A percentile compares a stretch with the other conserved stretches of the same genome.
These are phyloP conservation scores for Mylabris phalerata DNA, from an alignment of 1,140 invertebrate species.

Conservation along the genomic window DNA sequence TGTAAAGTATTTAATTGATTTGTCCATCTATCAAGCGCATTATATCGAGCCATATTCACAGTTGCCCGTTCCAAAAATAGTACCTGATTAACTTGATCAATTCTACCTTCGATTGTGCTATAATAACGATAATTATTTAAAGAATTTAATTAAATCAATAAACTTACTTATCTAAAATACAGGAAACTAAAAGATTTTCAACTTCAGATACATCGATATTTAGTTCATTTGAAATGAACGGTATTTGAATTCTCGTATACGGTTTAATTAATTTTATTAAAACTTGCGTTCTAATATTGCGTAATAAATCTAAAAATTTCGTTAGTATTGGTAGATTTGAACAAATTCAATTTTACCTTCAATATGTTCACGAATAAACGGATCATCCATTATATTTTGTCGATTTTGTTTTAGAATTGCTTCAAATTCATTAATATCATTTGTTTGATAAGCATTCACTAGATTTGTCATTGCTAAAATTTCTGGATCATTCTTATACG, in stretches of 20 bases:
- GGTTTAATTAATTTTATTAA: conserved; percentile 96
- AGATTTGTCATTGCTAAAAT: conserved; percentile 99
- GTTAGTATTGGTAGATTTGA: conserved; percentile 1
- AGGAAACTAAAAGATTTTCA: conserved; percentile 95
- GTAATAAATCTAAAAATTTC: conserved; percentile 70
- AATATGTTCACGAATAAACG: conserved; percentile 98
- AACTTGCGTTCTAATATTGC: conserved; percentile 97
- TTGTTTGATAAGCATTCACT: conserved; percentile 97
- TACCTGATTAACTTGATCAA: conserved; percentile 96
- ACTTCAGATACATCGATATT: conserved; percentile 96
- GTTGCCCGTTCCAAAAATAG: conserved; percentile 80
- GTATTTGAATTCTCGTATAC: conserved; percentile 96
- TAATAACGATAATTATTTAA: conserved; percentile 17
- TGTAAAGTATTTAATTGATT: conserved; percentile 84
- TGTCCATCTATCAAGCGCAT: conserved; percentile 94
- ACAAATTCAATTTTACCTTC: conserved; percentile 55
- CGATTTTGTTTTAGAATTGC: conserved; percentile 91
- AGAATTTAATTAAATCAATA: not conserved
- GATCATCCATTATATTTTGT: conserved; percentile 98
- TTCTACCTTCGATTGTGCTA: conserved; percentile 87
- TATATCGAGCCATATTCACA: conserved; percentile 73
- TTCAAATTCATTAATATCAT: conserved; percentile 99
- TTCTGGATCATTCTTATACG: conserved; percentile 99
- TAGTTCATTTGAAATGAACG: conserved; percentile 95
- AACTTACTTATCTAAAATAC: conserved; percentile 90